Evolutionary conservation across 2,888 invertebrate genomes (phyloP).

Genomic region (Polyploca ridens): DNA sequence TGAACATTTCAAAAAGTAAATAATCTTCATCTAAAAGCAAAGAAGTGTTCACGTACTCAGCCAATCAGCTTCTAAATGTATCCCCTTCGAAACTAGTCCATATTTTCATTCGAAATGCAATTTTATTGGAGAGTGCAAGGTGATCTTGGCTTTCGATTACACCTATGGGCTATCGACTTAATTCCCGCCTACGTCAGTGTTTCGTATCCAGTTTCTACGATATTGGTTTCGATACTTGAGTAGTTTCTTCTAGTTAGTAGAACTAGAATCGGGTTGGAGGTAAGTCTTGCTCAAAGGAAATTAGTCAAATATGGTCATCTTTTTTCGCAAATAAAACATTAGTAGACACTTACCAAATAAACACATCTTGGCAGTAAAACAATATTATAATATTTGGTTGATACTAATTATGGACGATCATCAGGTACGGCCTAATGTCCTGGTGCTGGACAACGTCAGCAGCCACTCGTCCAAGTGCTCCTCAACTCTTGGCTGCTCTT

Average conservation of each 20-base stretch:
- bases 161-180: slow-evolving; percentile 13
- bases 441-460: slow-evolving; percentile 89
- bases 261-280: too few relatives aligned
- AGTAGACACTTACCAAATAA: too few relatives aligned
- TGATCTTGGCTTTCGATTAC: slow-evolving; percentile 27
- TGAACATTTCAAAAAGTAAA: not conserved
- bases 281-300: too few relatives aligned
- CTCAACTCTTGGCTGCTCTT: slow-evolving; percentile 88
- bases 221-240: not conserved
- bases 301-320: too few relatives aligned
- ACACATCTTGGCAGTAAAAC: too few relatives aligned
- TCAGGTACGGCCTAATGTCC: slow-evolving; percentile 89
- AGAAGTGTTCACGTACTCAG: not conserved
- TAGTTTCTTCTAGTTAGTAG: not conserved
- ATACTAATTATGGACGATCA: slow-evolving; percentile 20
- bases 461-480: slow-evolving; percentile 87
- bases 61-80: not conserved
- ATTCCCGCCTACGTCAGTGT: slow-evolving; percentile 9
- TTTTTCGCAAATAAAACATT: too few relatives aligned
- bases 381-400: too few relatives aligned
- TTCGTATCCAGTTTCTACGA: not conserved
- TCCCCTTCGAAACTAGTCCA: not conserved
- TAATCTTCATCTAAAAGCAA: not conserved
- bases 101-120: slow-evolving; percentile 5
- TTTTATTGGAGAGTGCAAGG: slow-evolving; percentile 20